Conservation (phyloP, 1,140 invertebrate genomes). For the Lucilia sericata region DNA sequence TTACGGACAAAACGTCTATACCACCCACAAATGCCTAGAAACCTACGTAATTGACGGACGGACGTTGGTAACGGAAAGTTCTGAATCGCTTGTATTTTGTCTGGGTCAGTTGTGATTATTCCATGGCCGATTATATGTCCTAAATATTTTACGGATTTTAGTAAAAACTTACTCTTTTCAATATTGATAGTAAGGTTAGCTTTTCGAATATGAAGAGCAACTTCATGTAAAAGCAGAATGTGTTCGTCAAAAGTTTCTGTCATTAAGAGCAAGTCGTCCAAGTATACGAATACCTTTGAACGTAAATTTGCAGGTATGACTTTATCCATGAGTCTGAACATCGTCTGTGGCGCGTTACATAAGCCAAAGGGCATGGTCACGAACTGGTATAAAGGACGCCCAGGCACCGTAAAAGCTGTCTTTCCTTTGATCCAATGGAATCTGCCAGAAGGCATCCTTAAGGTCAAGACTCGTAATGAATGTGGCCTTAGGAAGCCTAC, state of each 20-base stretch:
- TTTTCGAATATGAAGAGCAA: constrained; percentile 24
- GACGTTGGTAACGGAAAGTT: neutral
- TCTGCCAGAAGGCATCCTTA: constrained; percentile 62
- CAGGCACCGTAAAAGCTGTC: constrained; percentile 69
- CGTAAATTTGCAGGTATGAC: too few relatives aligned
- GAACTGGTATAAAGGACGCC: constrained; percentile 59
- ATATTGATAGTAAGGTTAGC: constrained; percentile 37
- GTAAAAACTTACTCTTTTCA: constrained; percentile 63
- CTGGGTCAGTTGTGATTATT: constrained; percentile 6
- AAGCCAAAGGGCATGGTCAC: constrained; percentile 38
- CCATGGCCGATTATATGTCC: constrained; percentile 5
- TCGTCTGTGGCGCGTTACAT: constrained; percentile 35
- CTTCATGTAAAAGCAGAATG: constrained; percentile 18
- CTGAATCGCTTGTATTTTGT: neutral
- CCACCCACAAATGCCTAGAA: constrained; percentile 19
- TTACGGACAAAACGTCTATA: constrained; percentile 7
- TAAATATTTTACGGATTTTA: constrained; percentile 48
- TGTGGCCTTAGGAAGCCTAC: neutral
- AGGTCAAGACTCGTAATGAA: constrained; percentile 56
- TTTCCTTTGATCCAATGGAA: constrained; percentile 59
- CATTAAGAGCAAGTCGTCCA: constrained; percentile 20
- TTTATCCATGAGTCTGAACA: too few relatives aligned
- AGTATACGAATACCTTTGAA: neutral
- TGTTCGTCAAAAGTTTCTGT: constrained; percentile 45
- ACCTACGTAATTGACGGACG: neutral